Percentiles rank a stretch among this genome's conserved stretches.
Evolutionary conservation across 2,888 invertebrate species (phyloP).

Genomic region (Ectobius pallidus): DNA sequence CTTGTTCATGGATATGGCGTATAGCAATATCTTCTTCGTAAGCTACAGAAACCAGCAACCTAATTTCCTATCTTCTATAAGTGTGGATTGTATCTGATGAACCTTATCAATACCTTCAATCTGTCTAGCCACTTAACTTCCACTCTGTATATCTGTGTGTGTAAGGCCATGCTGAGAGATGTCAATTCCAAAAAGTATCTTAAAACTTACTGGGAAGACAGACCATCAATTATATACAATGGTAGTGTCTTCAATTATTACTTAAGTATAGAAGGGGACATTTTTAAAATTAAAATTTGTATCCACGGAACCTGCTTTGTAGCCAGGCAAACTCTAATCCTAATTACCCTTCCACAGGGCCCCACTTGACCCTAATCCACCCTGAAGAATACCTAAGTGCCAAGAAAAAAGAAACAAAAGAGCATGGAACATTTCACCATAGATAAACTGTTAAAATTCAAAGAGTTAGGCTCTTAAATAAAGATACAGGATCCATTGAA

Average conservation of each 20-base stretch:
- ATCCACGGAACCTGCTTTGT: slow-evolving; percentile 1
- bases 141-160: no score
- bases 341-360: background rate
- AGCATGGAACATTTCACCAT: background rate
- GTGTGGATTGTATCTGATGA: no score
- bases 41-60: no score
- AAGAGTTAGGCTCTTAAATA: background rate
- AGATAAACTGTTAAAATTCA: background rate
- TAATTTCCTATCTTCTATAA: no score
- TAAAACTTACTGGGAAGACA: background rate
- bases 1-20: no score
- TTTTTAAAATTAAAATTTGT: background rate
- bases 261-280: no score
- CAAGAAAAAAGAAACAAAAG: background rate
- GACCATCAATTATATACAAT: no score
- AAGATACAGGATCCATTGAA: no score
- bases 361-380: background rate
- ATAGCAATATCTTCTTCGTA: no score
- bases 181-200: background rate
- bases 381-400: background rate
- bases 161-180: background rate
- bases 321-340: background rate
- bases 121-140: no score
- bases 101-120: no score
- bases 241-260: no score